Percentiles rank a stretch among this genome's conserved stretches.
Evolutionary conservation across 2,113 vertebrate species (phyloP).

Genomic region (Butorides virescens): DNA sequence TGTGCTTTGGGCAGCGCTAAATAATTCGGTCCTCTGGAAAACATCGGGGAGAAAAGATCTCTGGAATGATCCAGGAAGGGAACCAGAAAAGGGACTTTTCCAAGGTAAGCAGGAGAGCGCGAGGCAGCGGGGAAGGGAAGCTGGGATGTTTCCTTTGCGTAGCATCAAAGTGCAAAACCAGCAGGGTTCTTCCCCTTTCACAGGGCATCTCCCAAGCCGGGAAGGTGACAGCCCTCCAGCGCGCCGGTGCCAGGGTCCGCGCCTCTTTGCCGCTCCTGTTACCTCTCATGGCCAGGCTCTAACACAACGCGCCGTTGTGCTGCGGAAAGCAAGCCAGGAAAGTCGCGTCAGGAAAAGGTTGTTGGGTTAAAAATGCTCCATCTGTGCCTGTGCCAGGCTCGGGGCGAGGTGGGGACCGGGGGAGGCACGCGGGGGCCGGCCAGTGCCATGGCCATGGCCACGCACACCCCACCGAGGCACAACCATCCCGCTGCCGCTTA

Average conservation of each 20-base stretch:
- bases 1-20: background rate
- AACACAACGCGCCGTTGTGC: accelerated
- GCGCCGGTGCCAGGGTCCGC: background rate
- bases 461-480: background rate
- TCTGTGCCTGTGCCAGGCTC: background rate
- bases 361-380: background rate
- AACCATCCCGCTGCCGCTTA: accelerated
- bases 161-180: background rate
- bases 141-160: background rate
- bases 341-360: background rate
- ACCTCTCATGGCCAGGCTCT: background rate
- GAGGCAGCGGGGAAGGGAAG: background rate
- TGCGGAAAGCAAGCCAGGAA: background rate
- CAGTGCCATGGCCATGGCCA: background rate
- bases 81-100: background rate
- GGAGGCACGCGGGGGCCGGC: background rate
- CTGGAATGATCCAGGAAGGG: background rate
- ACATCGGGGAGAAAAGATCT: accelerated
- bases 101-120: too few species aligned
- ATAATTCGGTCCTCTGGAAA: background rate
- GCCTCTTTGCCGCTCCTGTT: background rate
- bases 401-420: too few species aligned
- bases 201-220: background rate
- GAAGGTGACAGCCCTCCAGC: background rate
- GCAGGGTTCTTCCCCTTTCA: background rate